These are phyloP conservation scores for Drosophila aff. DNA, from an alignment of 1,140 invertebrate genomes.

Conservation along the genomic window DNA sequence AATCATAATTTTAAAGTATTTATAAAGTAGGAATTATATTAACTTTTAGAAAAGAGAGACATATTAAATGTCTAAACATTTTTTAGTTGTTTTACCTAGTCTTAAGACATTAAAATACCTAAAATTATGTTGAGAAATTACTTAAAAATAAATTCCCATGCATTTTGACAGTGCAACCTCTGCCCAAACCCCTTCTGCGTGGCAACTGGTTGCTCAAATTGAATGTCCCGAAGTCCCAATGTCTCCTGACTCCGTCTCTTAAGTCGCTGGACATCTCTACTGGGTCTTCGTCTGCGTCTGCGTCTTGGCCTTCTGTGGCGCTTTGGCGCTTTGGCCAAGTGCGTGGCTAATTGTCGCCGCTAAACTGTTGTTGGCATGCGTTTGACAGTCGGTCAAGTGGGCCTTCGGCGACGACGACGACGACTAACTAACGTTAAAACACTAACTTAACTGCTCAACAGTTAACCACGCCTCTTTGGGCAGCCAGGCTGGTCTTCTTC, in stretches of 20 bases:
- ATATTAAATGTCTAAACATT: too few species aligned
- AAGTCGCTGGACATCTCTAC: constrained; percentile 13
- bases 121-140: not conserved
- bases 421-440: constrained; percentile 6
- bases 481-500: constrained; percentile 13
- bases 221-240: constrained; percentile 6
- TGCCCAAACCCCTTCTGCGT: not conserved
- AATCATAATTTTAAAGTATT: too few species aligned
- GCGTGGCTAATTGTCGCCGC: constrained; percentile 79
- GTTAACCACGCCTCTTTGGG: constrained; percentile 28
- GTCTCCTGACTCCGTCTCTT: constrained; percentile 4
- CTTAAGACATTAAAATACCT: not conserved
- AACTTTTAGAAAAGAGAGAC: too few species aligned
- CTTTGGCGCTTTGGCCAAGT: constrained; percentile 77
- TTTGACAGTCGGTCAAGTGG: constrained; percentile 72
- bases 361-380: constrained; percentile 83
- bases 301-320: constrained; percentile 36
- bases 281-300: not conserved
- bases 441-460: constrained; percentile 34
- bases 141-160: not conserved
- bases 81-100: not conserved
- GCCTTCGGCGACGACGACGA: constrained; percentile 14
- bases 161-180: not conserved
- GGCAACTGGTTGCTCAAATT: constrained; percentile 19
- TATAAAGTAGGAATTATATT: too few species aligned